These are phyloP conservation scores for Neodiprion lecontei DNA, from an alignment of 1,140 invertebrate species.

Conservation along the genomic window DNA sequence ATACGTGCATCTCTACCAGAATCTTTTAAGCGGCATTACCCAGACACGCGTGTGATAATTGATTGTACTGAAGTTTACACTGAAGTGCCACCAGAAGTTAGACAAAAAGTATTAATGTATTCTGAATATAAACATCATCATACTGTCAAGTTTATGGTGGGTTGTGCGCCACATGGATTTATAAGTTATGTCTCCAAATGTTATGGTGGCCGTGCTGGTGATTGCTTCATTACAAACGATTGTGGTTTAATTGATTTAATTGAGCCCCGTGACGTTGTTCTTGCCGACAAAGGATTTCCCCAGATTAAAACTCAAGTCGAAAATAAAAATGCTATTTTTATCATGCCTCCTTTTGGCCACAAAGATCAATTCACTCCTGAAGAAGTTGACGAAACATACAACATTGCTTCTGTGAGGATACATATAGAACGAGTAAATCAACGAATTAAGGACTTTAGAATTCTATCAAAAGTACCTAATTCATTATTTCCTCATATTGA, in stretches of 20 bases:
- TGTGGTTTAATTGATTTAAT: slow-evolving; percentile 19
- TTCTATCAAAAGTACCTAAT: slow-evolving; percentile 18
- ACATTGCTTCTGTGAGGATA: slow-evolving; percentile 40
- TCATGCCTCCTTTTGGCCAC: slow-evolving; percentile 29
- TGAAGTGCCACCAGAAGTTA: slow-evolving; percentile 31
- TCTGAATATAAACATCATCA: slow-evolving; percentile 23
- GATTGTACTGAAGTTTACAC: slow-evolving; percentile 45
- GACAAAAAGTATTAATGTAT: slow-evolving; percentile 29
- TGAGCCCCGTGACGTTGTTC: slow-evolving; percentile 33
- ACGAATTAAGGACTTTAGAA: slow-evolving; percentile 27
- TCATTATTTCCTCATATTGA: neutral
- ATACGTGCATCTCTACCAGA: slow-evolving; percentile 34
- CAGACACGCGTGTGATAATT: slow-evolving; percentile 39
- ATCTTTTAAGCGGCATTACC: slow-evolving; percentile 38
- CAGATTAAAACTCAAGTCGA: slow-evolving; percentile 19
- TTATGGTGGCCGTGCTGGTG: too few relatives aligned
- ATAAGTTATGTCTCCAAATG: too few relatives aligned
- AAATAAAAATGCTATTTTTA: slow-evolving; percentile 30
- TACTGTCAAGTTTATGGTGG: neutral
- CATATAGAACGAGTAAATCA: too few relatives aligned
- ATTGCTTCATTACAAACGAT: too few relatives aligned
- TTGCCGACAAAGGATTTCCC: slow-evolving; percentile 46
- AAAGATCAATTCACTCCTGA: slow-evolving; percentile 36
- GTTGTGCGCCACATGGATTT: too few relatives aligned
- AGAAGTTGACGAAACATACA: slow-evolving; percentile 37